phyloP scores from a whole-genome alignment of 2,888 invertebrate species.

The Latheticus oryzae region DNA sequence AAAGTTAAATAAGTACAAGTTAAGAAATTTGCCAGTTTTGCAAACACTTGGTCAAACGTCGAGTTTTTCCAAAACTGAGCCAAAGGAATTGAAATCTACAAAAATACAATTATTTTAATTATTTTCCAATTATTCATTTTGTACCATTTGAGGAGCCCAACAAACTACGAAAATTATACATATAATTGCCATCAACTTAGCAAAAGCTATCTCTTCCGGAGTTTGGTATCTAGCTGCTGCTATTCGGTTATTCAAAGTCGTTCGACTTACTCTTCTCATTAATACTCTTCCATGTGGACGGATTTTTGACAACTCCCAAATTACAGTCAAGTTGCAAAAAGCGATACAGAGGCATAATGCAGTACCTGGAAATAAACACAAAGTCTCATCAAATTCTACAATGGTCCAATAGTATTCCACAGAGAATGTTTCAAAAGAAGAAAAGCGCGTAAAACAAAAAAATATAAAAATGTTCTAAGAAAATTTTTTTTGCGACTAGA shows the following conservation, averaged over 20 bases:
- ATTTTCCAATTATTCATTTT: not conserved
- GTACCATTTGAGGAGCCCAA: constrained; percentile 90
- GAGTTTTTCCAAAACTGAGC: constrained; percentile 66
- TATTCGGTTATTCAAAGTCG: constrained; percentile 56
- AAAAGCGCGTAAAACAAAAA: too few relatives aligned
- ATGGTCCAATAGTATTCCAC: too few relatives aligned
- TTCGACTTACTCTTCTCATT: constrained; percentile 64
- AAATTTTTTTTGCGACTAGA: too few relatives aligned
- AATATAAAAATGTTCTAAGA: too few relatives aligned
- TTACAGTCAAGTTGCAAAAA: constrained; percentile 85
- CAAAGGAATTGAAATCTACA: constrained; percentile 75
- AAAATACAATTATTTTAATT: constrained; percentile 27
- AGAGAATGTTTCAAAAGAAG: too few relatives aligned
- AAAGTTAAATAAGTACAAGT: constrained; percentile 85
- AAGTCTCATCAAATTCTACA: too few relatives aligned
- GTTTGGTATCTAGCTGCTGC: constrained; percentile 68
- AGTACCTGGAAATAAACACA: constrained; percentile 70
- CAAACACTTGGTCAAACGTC: constrained; percentile 65
- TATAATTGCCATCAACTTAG: constrained; percentile 84
- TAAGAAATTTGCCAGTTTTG: constrained; percentile 76
- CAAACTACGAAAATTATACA: constrained; percentile 86
- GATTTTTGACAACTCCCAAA: constrained; percentile 77
- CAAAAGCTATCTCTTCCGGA: constrained; percentile 86
- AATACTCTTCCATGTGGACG: constrained; percentile 63
- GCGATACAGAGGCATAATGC: constrained; percentile 80